These are phyloP conservation scores for Anisognathus igniventris DNA, from an alignment of 2,797 vertebrate genomes.

Conservation along the genomic window DNA sequence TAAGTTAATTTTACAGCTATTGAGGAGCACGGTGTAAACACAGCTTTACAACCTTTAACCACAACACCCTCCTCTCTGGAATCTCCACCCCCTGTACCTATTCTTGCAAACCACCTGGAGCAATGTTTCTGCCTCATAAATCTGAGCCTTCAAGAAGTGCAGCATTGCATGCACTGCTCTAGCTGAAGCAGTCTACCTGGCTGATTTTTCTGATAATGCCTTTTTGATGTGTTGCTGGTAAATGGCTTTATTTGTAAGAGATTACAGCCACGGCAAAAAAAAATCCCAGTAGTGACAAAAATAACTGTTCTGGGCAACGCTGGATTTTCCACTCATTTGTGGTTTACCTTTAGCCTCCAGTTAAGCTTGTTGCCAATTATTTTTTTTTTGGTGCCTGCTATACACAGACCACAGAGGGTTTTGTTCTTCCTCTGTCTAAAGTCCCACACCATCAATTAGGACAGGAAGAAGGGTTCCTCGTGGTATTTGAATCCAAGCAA, in stretches of 20 bases:
- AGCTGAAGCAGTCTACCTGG: background rate
- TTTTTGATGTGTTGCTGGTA: background rate
- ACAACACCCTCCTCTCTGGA: background rate
- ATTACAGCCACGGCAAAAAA: background rate
- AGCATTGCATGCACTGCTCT: background rate
- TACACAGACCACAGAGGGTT: background rate
- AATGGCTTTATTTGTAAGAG: background rate
- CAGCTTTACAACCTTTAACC: conserved; percentile 30
- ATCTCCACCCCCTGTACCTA: background rate
- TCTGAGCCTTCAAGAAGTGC: background rate
- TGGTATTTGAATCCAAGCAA: background rate
- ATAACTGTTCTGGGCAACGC: background rate
- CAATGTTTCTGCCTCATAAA: conserved; percentile 21
- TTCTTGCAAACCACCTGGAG: conserved; percentile 48
- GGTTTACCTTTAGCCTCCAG: background rate
- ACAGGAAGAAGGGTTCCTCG: background rate
- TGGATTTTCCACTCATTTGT: background rate
- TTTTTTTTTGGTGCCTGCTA: background rate
- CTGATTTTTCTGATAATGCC: conserved; percentile 3
- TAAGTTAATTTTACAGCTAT: conserved; percentile 43
- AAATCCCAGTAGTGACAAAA: background rate
- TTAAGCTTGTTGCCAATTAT: background rate
- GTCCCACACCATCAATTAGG: background rate
- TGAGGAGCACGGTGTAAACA: background rate
- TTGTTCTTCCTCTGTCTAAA: background rate